These are phyloP conservation scores for Nymphalis io DNA, from an alignment of 1,140 invertebrate genomes.

Conservation along the genomic window DNA sequence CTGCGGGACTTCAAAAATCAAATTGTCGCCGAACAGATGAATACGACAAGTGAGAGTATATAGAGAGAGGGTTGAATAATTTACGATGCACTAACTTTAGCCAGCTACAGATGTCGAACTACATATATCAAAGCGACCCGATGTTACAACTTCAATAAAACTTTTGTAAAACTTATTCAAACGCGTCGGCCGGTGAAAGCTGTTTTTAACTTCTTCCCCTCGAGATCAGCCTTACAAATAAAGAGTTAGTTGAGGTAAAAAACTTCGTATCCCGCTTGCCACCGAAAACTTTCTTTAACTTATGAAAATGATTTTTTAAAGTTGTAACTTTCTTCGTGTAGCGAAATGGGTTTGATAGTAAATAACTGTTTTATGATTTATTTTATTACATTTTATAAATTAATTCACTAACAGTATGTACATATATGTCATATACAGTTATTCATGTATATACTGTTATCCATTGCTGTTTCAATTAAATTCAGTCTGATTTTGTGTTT, in stretches of 20 bases:
- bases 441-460: too few relatives aligned
- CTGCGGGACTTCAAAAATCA: slow-evolving; percentile 48
- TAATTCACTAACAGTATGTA: background rate
- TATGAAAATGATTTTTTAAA: slow-evolving; percentile 47
- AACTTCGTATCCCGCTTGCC: slow-evolving; percentile 54
- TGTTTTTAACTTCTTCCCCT: slow-evolving; percentile 77
- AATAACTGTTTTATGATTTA: slow-evolving; percentile 1
- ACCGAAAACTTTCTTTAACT: slow-evolving; percentile 38
- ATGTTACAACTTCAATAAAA: slow-evolving; percentile 80
- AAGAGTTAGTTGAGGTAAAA: slow-evolving; percentile 71
- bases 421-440: too few relatives aligned
- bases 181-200: slow-evolving; percentile 79
- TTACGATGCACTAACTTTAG: slow-evolving; percentile 76
- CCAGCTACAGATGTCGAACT: slow-evolving; percentile 63
- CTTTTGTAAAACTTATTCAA: slow-evolving; percentile 78
- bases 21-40: slow-evolving; percentile 58
- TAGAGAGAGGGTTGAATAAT: slow-evolving; percentile 75
- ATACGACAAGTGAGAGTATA: slow-evolving; percentile 61
- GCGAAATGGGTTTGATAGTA: background rate
- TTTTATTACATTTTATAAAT: background rate
- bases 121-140: slow-evolving; percentile 75
- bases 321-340: slow-evolving; percentile 23
- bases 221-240: slow-evolving; percentile 72
- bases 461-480: too few relatives aligned
- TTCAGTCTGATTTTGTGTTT: too few relatives aligned